A percentile compares a stretch with the other conserved stretches of the same genome.
These are phyloP conservation scores for Apamea monoglypha DNA, from an alignment of 2,888 invertebrate species.

Conservation along the genomic window DNA sequence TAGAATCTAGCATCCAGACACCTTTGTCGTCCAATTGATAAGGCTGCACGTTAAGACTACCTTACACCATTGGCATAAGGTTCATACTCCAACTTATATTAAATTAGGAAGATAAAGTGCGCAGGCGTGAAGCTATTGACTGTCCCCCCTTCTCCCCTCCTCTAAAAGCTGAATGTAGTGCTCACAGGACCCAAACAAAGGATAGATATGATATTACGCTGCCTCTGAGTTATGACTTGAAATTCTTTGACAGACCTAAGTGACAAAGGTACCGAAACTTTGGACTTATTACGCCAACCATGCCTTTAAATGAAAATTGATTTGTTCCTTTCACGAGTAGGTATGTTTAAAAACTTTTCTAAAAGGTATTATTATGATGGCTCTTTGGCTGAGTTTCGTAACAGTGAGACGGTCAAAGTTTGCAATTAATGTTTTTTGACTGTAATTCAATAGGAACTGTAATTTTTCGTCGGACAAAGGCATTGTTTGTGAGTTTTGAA, in stretches of 20 bases:
- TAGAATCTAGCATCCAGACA: conserved; percentile 60
- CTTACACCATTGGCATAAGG: conserved; percentile 50
- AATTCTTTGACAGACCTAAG: conserved; percentile 8
- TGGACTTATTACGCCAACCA: neutral
- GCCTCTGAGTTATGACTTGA: conserved; percentile 12
- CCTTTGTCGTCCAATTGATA: conserved; percentile 62
- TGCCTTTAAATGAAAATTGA: conserved; percentile 22
- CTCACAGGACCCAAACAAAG: conserved; percentile 74
- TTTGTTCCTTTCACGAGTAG: conserved; percentile 8
- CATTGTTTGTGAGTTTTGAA: neutral
- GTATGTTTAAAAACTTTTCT: conserved; percentile 26
- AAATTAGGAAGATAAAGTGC: conserved; percentile 66
- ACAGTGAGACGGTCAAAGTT: conserved; percentile 18
- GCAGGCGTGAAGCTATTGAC: conserved; percentile 86
- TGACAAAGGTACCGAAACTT: neutral
- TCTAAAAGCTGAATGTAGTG: conserved; percentile 77
- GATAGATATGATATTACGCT: conserved; percentile 47
- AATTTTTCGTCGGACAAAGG: conserved; percentile 9
- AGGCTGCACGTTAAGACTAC: conserved; percentile 24
- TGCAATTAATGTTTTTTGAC: conserved; percentile 3
- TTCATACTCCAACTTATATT: conserved; percentile 44
- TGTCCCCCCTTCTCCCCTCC: conserved; percentile 71
- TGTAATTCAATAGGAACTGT: conserved; percentile 16
- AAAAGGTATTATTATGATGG: neutral
- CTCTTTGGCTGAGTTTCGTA: conserved; percentile 16